These are phyloP conservation scores for Yponomeuta sedellus DNA, from an alignment of 2,888 invertebrate species.

Conservation along the genomic window DNA sequence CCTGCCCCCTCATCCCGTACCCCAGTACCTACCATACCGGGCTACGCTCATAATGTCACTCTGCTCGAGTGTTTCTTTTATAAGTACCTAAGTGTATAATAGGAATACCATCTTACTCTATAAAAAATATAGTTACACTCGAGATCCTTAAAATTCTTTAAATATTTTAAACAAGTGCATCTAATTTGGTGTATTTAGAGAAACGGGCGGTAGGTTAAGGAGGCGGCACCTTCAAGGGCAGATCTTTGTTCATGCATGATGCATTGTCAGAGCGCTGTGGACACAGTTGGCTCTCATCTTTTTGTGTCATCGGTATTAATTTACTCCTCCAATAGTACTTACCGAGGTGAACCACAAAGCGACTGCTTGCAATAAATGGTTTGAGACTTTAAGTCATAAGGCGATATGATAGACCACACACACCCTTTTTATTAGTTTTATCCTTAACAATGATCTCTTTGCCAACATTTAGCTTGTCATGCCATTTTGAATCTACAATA, in stretches of 20 bases:
- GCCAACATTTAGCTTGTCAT: neutral
- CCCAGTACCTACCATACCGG: too few relatives aligned
- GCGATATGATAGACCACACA: slow-evolving; percentile 28
- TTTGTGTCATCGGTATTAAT: slow-evolving; percentile 73
- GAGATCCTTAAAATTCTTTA: slow-evolving; percentile 32
- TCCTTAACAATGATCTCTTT: slow-evolving; percentile 8
- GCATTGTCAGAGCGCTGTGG: slow-evolving; percentile 59
- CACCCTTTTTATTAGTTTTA: slow-evolving; percentile 29
- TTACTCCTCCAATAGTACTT: slow-evolving; percentile 60
- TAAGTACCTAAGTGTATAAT: slow-evolving; percentile 2
- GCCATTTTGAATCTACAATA: slow-evolving; percentile 10
- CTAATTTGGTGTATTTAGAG: slow-evolving; percentile 28
- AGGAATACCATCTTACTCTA: neutral
- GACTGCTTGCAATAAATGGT: slow-evolving; percentile 57
- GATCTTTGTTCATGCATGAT: slow-evolving; percentile 56
- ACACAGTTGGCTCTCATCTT: slow-evolving; percentile 72
- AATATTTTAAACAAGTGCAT: slow-evolving; percentile 43
- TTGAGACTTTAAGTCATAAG: slow-evolving; percentile 54
- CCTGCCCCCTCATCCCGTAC: too few relatives aligned
- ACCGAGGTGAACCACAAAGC: slow-evolving; percentile 58
- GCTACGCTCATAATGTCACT: neutral
- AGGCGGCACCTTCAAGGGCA: slow-evolving; percentile 58
- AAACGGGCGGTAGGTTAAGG: slow-evolving; percentile 29
- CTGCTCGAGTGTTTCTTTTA: neutral
- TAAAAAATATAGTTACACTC: slow-evolving; percentile 23